Percentiles rank a stretch among this genome's conserved stretches.
These are phyloP conservation scores for Malurus alboscapulatus DNA, from an alignment of 2,113 vertebrate genomes.

Conservation along the genomic window DNA sequence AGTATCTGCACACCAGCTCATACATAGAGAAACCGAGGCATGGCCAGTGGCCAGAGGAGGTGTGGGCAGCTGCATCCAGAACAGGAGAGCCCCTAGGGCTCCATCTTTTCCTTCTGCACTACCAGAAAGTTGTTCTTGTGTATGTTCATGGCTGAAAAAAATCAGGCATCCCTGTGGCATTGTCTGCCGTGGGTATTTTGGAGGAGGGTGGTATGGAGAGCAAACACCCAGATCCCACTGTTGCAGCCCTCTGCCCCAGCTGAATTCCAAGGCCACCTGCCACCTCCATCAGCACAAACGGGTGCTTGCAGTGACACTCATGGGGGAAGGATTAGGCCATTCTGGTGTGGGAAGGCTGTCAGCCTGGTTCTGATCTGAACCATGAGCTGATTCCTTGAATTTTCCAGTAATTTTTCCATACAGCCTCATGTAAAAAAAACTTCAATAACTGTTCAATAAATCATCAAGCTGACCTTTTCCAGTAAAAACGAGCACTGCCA, in stretches of 20 bases:
- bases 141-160: fast-evolving
- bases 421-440: slow-evolving; percentile 63
- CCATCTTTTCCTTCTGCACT: background rate
- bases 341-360: fast-evolving
- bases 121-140: fast-evolving
- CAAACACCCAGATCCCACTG: background rate
- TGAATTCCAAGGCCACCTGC: background rate
- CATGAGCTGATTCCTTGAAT: background rate
- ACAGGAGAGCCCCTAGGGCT: background rate
- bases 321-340: background rate
- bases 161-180: background rate
- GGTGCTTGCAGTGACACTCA: fast-evolving
- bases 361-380: fast-evolving
- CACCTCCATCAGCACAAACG: background rate
- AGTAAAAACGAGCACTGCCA: slow-evolving; percentile 40
- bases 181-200: fast-evolving
- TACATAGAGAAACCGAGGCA: background rate
- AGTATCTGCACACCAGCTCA: background rate
- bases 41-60: fast-evolving
- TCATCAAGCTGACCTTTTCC: slow-evolving; percentile 73
- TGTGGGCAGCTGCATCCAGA: fast-evolving
- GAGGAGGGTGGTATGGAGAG: background rate
- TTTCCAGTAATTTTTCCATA: slow-evolving; percentile 54
- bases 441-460: slow-evolving; percentile 75
- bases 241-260: background rate